Evolutionary conservation across 2,888 invertebrate species (phyloP), one percentile per base, ranked within the genome.

Genomic region (Drosophila lacicola): DNA sequence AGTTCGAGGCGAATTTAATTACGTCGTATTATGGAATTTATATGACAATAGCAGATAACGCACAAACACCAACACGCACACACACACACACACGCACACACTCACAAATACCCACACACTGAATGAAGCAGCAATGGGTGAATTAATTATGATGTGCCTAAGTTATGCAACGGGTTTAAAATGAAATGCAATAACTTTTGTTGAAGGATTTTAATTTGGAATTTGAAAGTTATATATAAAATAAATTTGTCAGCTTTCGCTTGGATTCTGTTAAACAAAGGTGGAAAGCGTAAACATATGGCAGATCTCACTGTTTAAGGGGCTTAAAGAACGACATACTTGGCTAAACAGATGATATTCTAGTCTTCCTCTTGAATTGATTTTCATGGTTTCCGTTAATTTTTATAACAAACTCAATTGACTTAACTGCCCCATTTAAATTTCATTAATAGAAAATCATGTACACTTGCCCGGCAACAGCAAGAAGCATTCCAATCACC

Each of bases 101-200:
- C 10, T 19, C 37, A 64, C 57, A 69, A 44, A 36, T 8, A 25
- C 25, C 6, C 29, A 44, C 54, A 37, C 45, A 11, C 47, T 58
- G 44, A 47, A 50, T 78, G 79, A 82, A 54, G 77, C 73, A 84
- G 37, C 13, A 29, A 34, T 49, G 56, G 70, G 46, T 75, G 86
- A 85, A 90, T 90, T 90, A 90, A 91, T 90, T 90, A 90, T 91
- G 91, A 90, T 90, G 82, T 90, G 86, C 88, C 90, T 84, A 78
- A 89, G 74, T 84, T 82, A 74, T 74, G 73, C 71, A 72, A 67
- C 60, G 80, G 74, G 78, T 80, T 83, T 90, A 81, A 90, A 90
- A 90, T 90, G 83, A 90, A 90, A 88, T 84, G 90, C 90, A 90
- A 90, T 91, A 91, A 90, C 89, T 90, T 91, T 88, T 77, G 82